Percentiles rank a stretch among this genome's conserved stretches.
Evolutionary conservation across 1,140 invertebrate genomes (phyloP).

Genomic region (Trachymyrmex septentrionalis): DNA sequence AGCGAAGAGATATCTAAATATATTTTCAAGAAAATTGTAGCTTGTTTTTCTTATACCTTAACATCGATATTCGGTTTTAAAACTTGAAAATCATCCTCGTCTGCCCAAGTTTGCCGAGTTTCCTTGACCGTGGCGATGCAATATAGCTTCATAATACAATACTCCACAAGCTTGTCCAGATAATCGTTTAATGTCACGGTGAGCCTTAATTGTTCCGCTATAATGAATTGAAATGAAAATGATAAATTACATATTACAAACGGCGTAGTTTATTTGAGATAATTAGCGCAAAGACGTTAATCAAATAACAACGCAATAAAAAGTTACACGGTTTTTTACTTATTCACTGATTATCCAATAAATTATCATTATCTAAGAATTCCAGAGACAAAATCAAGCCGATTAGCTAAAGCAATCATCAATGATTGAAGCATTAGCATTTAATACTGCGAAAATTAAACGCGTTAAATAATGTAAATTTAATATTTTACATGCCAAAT

Average conservation of each 20-base stretch:
- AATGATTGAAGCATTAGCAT: background rate
- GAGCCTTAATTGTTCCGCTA: constrained; percentile 89
- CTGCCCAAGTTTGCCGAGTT: constrained; percentile 91
- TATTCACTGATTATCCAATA: background rate
- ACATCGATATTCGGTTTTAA: constrained; percentile 90
- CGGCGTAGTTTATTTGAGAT: background rate
- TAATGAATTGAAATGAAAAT: constrained; percentile 48
- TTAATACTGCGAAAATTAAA: background rate
- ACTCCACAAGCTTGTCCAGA: constrained; percentile 91
- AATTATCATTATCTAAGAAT: constrained; percentile 26
- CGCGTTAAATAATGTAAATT: background rate
- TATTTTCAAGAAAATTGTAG: background rate
- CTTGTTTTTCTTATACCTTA: constrained; percentile 83
- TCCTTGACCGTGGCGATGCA: constrained; percentile 90
- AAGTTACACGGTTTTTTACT: constrained; percentile 11
- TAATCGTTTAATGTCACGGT: constrained; percentile 89
- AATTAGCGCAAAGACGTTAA: background rate
- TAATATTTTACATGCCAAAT: constrained; percentile 8
- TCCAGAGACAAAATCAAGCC: background rate
- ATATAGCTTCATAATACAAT: constrained; percentile 91
- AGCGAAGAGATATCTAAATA: background rate
- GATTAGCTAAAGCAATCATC: background rate
- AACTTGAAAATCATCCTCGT: constrained; percentile 92
- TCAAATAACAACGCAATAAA: background rate
- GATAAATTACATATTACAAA: background rate